Conservation (phyloP, 2,888 invertebrate genomes). For the Trissolcus brochymenae region DNA sequence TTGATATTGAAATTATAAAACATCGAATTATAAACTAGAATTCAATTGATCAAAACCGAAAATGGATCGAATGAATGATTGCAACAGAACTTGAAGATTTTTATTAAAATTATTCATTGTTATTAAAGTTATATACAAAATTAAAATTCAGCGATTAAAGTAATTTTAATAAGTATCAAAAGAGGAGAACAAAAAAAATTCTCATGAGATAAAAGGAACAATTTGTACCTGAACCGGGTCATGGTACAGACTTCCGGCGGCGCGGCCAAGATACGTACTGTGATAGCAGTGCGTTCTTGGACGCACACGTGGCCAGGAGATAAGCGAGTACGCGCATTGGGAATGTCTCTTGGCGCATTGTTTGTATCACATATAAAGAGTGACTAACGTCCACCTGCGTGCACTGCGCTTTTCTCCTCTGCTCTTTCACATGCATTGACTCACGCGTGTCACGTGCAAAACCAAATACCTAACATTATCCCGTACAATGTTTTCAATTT, state of each 20-base stretch:
- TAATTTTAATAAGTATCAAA: too few species aligned
- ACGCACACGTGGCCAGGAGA: slow-evolving; percentile 10
- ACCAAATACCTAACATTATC: slow-evolving; percentile 6
- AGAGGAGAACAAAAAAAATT: background rate
- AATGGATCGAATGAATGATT: too few species aligned
- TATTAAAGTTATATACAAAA: too few species aligned
- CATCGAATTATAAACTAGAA: too few species aligned
- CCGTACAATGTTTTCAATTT: background rate
- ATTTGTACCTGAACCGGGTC: slow-evolving; percentile 61
- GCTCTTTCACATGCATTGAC: slow-evolving; percentile 15
- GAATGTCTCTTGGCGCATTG: slow-evolving; percentile 11
- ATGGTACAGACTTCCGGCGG: slow-evolving; percentile 50
- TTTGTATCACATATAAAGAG: background rate
- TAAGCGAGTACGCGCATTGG: slow-evolving; percentile 28
- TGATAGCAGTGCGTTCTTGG: slow-evolving; percentile 14
- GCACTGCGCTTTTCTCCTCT: slow-evolving; percentile 60
- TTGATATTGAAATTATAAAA: too few species aligned
- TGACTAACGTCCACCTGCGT: slow-evolving; percentile 57
- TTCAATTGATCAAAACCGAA: too few species aligned
- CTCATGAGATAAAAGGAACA: slow-evolving; percentile 7
- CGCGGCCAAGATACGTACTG: slow-evolving; percentile 21
- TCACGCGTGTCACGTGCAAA: slow-evolving; percentile 12
- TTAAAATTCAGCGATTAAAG: too few species aligned
- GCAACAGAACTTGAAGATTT: too few species aligned
- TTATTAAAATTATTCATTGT: too few species aligned